Percentiles rank a stretch among this genome's conserved stretches.
phyloP scores from a whole-genome alignment of 2,113 vertebrate genomes.

The Dromas ardeola region DNA sequence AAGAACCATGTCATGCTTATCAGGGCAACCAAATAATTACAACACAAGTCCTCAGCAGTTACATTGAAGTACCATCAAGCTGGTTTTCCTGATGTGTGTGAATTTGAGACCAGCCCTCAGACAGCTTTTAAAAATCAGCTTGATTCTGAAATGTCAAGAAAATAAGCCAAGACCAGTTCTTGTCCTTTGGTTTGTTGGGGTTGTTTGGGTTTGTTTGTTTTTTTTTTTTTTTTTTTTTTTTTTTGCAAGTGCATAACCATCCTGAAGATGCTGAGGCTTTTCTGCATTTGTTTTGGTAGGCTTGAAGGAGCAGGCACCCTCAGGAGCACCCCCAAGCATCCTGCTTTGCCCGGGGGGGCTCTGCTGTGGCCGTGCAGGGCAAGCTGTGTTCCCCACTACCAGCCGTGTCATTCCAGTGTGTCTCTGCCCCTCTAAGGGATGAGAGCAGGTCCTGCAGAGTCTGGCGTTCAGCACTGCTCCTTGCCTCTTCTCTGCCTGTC shows the following conservation, averaged over 20 bases:
- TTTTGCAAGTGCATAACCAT: not conserved
- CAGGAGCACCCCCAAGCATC: not conserved
- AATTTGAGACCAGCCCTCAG: not conserved
- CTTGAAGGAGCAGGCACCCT: not conserved
- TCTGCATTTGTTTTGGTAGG: not conserved
- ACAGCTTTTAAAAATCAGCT: not conserved
- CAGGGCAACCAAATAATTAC: not conserved
- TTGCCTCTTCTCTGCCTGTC: not conserved
- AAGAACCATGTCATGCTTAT: not conserved
- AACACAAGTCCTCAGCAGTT: not conserved
- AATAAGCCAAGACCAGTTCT: not conserved
- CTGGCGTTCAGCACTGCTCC: not conserved
- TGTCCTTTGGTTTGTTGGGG: not conserved
- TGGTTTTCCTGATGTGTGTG: not conserved
- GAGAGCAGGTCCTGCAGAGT: not conserved
- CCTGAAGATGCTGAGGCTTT: not conserved
- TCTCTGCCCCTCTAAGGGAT: not conserved
- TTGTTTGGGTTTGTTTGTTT: too few relatives aligned
- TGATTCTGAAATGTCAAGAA: not conserved
- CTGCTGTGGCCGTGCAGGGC: not conserved
- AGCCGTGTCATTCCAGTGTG: accelerated
- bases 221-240: not conserved
- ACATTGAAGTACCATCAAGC: not conserved
- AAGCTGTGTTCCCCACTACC: not conserved
- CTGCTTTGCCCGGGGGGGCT: not conserved